phyloP scores from a whole-genome alignment of 2,888 invertebrate genomes.

The Drosophila seclusa region DNA sequence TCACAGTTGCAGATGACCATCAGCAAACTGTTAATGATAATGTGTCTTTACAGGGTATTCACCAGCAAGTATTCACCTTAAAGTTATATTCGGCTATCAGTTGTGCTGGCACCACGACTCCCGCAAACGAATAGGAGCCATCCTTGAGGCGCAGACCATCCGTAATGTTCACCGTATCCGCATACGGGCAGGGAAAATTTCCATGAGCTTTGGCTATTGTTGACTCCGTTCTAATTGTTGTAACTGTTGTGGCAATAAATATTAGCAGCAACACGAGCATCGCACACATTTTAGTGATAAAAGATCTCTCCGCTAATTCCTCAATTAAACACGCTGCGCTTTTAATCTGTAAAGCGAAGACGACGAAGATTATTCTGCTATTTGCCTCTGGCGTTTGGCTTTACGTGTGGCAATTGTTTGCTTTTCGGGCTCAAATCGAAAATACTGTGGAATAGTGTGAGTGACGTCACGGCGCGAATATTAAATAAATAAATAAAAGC shows the following conservation, averaged over 20 bases:
- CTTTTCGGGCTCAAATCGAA: constrained; percentile 19
- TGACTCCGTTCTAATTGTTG: not conserved
- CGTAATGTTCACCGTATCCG: constrained; percentile 81
- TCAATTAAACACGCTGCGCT: constrained; percentile 32
- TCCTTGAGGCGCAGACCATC: constrained; percentile 74
- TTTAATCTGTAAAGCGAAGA: not conserved
- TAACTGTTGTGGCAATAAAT: constrained; percentile 16
- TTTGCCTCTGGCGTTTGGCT: not conserved
- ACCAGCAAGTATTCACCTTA: constrained; percentile 47
- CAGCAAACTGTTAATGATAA: not conserved
- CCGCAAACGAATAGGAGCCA: constrained; percentile 81
- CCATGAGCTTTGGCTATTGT: constrained; percentile 3
- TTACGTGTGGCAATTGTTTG: constrained; percentile 50
- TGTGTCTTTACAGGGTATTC: not conserved
- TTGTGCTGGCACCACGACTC: constrained; percentile 72
- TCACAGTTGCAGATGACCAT: not conserved
- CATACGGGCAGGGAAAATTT: constrained; percentile 74
- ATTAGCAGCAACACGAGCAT: constrained; percentile 23
- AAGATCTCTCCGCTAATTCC: constrained; percentile 39
- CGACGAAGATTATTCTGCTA: not conserved
- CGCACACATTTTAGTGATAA: constrained; percentile 39
- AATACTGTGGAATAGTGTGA: constrained; percentile 19
- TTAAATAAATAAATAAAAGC: constrained; percentile 61
- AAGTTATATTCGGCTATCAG: constrained; percentile 75
- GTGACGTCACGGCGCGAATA: constrained; percentile 64